Evolutionary conservation across 2,113 vertebrate genomes (phyloP).

Genomic region (Brienomyrus brachyistius): DNA sequence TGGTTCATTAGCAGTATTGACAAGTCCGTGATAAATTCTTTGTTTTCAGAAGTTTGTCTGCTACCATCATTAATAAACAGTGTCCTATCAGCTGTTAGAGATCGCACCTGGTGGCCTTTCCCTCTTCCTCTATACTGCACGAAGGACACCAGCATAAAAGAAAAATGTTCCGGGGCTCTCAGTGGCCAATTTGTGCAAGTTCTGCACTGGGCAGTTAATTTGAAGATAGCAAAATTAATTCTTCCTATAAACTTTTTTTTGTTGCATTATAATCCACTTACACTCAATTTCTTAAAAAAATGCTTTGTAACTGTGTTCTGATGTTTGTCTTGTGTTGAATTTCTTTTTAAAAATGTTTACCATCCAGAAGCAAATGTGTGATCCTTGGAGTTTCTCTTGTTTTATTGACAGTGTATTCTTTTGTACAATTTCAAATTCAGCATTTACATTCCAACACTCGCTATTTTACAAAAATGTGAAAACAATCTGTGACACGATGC

Average conservation of each 20-base stretch:
- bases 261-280: neutral
- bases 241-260: neutral
- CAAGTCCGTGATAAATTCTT: conserved; percentile 57
- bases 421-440: neutral
- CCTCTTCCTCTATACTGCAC: neutral
- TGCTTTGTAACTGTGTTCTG: neutral
- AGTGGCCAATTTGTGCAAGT: neutral
- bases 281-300: neutral
- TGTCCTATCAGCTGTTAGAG: conserved; percentile 39
- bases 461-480: neutral
- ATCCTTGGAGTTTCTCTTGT: neutral
- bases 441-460: neutral
- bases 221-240: neutral
- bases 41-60: conserved; percentile 52
- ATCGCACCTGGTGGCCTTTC: conserved; percentile 3
- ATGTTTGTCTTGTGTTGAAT: neutral
- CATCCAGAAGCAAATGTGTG: neutral
- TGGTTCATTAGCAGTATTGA: conserved; percentile 62
- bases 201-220: neutral
- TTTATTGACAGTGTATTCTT: neutral
- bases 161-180: neutral
- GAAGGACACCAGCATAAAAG: neutral
- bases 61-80: conserved; percentile 41
- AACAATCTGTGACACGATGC: neutral
- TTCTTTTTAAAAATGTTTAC: neutral